A percentile compares a stretch with the other conserved stretches of the same genome.
phyloP scores from a whole-genome alignment of 2,888 invertebrate genomes.

The Ryuthela nishihirai region DNA sequence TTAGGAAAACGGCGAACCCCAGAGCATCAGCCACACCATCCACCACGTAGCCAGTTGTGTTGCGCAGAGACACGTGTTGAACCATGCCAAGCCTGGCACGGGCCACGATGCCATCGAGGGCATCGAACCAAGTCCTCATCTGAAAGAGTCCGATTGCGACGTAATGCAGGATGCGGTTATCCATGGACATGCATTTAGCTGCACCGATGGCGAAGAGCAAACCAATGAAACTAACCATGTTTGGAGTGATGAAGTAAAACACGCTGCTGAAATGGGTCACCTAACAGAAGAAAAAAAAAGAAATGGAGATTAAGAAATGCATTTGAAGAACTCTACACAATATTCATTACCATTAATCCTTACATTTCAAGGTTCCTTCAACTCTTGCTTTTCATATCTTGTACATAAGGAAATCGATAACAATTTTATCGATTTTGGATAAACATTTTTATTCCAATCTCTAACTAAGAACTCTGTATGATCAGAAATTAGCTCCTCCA shows the following conservation, averaged over 20 bases:
- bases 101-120: slow-evolving; percentile 81
- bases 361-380: too few relatives aligned
- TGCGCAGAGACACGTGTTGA: slow-evolving; percentile 75
- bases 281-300: slow-evolving; percentile 47
- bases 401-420: too few relatives aligned
- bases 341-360: too few relatives aligned
- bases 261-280: slow-evolving; percentile 61
- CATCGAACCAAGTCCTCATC: slow-evolving; percentile 75
- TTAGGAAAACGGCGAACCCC: slow-evolving; percentile 67
- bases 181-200: slow-evolving; percentile 67
- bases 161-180: slow-evolving; percentile 66
- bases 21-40: slow-evolving; percentile 77
- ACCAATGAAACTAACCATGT: slow-evolving; percentile 76
- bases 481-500: too few relatives aligned
- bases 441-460: too few relatives aligned
- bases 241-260: slow-evolving; percentile 65
- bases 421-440: too few relatives aligned
- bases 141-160: slow-evolving; percentile 73
- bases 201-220: slow-evolving; percentile 69
- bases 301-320: neutral
- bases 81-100: slow-evolving; percentile 68
- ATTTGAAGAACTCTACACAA: too few relatives aligned
- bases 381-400: too few relatives aligned
- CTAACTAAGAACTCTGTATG: too few relatives aligned
- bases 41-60: slow-evolving; percentile 72